These are phyloP conservation scores for Lutra lutra DNA, from an alignment of 2,797 vertebrate genomes.

Conservation along the genomic window DNA sequence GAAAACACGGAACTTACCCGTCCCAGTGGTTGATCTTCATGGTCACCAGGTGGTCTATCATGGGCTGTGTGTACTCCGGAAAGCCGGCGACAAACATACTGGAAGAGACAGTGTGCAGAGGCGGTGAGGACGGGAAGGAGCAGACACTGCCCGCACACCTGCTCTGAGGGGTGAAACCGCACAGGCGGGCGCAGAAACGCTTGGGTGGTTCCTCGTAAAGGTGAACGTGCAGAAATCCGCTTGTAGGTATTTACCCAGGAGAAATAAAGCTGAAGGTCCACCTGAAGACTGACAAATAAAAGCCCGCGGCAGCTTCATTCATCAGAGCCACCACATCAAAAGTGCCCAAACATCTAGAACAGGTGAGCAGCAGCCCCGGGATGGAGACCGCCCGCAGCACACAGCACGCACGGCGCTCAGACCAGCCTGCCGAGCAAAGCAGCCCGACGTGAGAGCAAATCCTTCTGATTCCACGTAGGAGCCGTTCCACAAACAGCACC, in stretches of 20 bases:
- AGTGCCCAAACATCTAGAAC: no score
- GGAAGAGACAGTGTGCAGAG: neutral
- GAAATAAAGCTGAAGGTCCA: neutral
- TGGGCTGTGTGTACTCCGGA: conserved; percentile 93
- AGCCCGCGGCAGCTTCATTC: neutral
- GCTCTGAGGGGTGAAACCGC: fast-evolving
- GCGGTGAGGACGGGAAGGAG: neutral
- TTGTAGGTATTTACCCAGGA: neutral
- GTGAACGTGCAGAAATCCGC: neutral
- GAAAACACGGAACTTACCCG: conserved; percentile 85
- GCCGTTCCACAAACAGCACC: neutral
- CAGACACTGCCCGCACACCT: fast-evolving
- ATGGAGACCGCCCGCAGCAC: neutral
- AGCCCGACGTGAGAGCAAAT: fast-evolving
- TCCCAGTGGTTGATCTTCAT: conserved; percentile 98
- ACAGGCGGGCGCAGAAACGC: neutral
- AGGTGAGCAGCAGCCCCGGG: neutral
- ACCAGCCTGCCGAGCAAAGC: neutral
- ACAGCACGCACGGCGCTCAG: neutral
- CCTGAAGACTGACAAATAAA: neutral
- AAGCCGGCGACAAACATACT: conserved; percentile 95
- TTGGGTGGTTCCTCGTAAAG: neutral
- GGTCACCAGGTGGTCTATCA: conserved; percentile 95
- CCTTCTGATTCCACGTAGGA: neutral
- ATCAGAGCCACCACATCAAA: neutral